Evolutionary conservation across 2,888 invertebrate species (phyloP), one percentile per base, ranked within the genome.

Genomic region (Stenurella melanura): DNA sequence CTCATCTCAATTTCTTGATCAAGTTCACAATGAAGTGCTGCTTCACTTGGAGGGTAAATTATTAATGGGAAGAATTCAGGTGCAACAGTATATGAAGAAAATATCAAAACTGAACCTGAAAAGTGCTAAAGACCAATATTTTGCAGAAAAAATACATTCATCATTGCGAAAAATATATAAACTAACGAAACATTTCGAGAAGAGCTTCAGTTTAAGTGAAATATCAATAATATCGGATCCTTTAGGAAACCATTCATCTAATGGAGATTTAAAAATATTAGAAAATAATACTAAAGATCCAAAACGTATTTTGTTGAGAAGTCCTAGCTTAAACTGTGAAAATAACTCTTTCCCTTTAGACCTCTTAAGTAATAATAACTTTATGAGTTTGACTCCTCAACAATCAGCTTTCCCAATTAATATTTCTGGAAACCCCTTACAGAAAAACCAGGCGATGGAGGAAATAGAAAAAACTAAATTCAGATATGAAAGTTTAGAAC

Each of bases 91-190:
- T 18, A 75, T 75, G 73, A 73, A 69, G 30, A 42, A 30, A 18
- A 70, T 78, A 54, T 72, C 73, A 11, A 72, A 69, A 60, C 50
- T 73, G 38, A 75, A 73, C 30, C 9, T 69, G 34, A 75, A 15
- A 19, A 11, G 54, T 58, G 15, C 19, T n/a, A 69, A 66, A 12
- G 18, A 38, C 12, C 56, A 73, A 38, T 64, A 30, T 69, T 50
- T 15, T 30, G 58, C 50, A 5, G 69, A 75, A 30, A 75, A 63
- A 26, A 69, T 78, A 26, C 26, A 75, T 15, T 12, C 19, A 11
- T 50, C 63, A 9, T 38, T 78, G 30, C 9, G 58, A 9, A 69
- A 63, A 50, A 69, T 75, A 54, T 70, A 60, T 21, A 63, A 63
- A 7, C 54, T 72, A 54, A 38, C 54, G 11, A 61, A 30, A 26